Conservation (phyloP, 2,797 vertebrate genomes). For the Epinephelus malabaricus region DNA sequence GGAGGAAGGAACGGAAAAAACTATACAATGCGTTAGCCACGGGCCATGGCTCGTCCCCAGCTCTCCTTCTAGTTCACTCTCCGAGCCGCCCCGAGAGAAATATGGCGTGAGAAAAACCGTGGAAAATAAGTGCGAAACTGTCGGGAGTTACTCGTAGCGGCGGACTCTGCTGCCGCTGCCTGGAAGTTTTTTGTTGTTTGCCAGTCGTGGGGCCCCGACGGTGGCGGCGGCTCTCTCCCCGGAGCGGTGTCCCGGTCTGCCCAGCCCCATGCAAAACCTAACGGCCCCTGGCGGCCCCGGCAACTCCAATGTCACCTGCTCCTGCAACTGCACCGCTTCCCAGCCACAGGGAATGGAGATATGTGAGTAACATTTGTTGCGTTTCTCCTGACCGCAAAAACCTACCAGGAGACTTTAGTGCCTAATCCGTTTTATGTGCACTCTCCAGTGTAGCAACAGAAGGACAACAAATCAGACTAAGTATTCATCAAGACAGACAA, state of each 20-base stretch:
- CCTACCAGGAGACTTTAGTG: slow-evolving; percentile 39
- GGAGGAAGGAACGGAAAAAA: slow-evolving; percentile 59
- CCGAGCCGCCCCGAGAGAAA: slow-evolving; percentile 38
- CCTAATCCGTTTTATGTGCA: slow-evolving; percentile 66
- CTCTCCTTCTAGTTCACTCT: slow-evolving; percentile 27
- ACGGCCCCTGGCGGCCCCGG: slow-evolving; percentile 85
- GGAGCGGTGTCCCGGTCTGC: slow-evolving; percentile 81
- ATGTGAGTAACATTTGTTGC: slow-evolving; percentile 83
- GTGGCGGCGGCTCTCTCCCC: slow-evolving; percentile 78
- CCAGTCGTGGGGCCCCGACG: slow-evolving; percentile 77
- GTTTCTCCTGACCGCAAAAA: slow-evolving; percentile 57
- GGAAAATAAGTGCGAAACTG: slow-evolving; percentile 68
- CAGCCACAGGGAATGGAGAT: slow-evolving; percentile 90
- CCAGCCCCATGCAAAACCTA: slow-evolving; percentile 89
- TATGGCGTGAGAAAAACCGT: slow-evolving; percentile 76
- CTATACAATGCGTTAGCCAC: slow-evolving; percentile 64
- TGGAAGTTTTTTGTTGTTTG: slow-evolving; percentile 82
- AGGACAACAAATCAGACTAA: slow-evolving; percentile 47
- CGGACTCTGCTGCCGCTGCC: slow-evolving; percentile 82
- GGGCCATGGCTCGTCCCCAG: slow-evolving; percentile 55
- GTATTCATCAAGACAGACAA: slow-evolving; percentile 28
- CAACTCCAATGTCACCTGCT: slow-evolving; percentile 90
- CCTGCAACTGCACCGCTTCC: slow-evolving; percentile 89
- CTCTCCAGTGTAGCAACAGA: slow-evolving; percentile 32
- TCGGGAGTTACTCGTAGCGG: slow-evolving; percentile 77